A percentile compares a stretch with the other conserved stretches of the same genome.
Conservation (phyloP, 2,888 invertebrate genomes). For the Catonia carolina region DNA sequence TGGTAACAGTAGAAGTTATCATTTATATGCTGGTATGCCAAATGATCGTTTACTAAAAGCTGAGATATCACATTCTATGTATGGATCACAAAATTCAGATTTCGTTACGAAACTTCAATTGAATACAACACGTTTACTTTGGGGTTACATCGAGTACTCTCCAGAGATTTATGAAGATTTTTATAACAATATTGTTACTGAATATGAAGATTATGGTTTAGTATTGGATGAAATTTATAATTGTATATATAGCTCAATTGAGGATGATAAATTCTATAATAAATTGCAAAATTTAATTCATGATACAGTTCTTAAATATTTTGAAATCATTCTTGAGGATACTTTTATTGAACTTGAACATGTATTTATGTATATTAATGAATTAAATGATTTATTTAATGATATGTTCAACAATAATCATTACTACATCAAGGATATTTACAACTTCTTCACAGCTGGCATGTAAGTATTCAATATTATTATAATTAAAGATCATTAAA, state of each 20-base stretch:
- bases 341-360: too few relatives aligned
- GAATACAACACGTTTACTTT: slow-evolving; percentile 36
- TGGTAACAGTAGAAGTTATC: slow-evolving; percentile 28
- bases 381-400: too few relatives aligned
- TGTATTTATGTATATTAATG: too few relatives aligned
- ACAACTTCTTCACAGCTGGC: too few relatives aligned
- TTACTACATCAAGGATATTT: too few relatives aligned
- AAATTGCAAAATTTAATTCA: too few relatives aligned
- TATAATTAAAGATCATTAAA: too few relatives aligned
- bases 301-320: too few relatives aligned
- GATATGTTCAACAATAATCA: too few relatives aligned
- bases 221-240: not conserved
- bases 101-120: slow-evolving; percentile 34
- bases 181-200: not conserved
- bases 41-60: slow-evolving; percentile 36
- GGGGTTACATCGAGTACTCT: slow-evolving; percentile 26
- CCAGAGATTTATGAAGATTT: slow-evolving; percentile 1
- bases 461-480: too few relatives aligned
- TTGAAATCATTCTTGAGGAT: too few relatives aligned
- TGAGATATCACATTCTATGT: slow-evolving; percentile 33
- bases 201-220: not conserved
- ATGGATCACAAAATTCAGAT: slow-evolving; percentile 35
- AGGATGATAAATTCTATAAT: not conserved
- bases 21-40: slow-evolving; percentile 35
- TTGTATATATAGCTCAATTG: not conserved